Base-by-base conservation (phyloP, 1,140 invertebrate genomes). In the Pogonognathellus flavescens region DNA sequence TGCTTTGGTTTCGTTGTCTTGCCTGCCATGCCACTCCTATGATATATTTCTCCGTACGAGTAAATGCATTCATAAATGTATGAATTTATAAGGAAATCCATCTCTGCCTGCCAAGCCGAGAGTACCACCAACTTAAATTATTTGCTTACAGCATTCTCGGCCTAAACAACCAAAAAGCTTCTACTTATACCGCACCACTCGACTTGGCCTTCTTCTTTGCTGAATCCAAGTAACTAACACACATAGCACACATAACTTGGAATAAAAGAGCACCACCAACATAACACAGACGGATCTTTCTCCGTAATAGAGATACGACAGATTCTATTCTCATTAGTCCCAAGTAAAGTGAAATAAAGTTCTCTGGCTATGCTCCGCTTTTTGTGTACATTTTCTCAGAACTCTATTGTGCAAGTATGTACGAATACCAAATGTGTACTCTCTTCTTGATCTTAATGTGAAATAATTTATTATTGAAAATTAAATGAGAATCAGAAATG, bases 41-140 rank as follows among this genome's bases (percentile, higher is more conserved):
- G 70, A 76, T 76, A 76, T 76, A 76, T 31, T 76, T 31, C 70
- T n/a, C 25, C 49, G 22, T 25, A 70, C 66, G 13, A 76, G 25
- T 76, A 76, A 76, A 76, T 76, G 70, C 70, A 76, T 76, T 25
- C 70, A 76, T 76, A 76, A 76, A 76, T 76, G 70, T 76, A 76
- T 76, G 70, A 76, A 76, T 76, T 76, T 76, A 76, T 76, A 41
- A 50, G 70, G 70, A 76, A 76, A 76, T 76, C 70, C 70, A 76
- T 76, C 70, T 76, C 70, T 76, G 25, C 11, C 53, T n/a, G 53
- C 41, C 41, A n/a, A 49, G 70, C 31, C 25, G 70, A 16, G 31
- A 76, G 41, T 31, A 76, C 11, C 53, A 14, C 11, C 53, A 14
- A 57, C 11, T 57, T 14, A 76, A 76, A 31, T 76, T 76, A 76